A percentile compares a stretch with the other conserved stretches of the same genome.
phyloP scores from a whole-genome alignment of 37 sponge, comb jelly and placozoan species.

The Crambe crambe region DNA sequence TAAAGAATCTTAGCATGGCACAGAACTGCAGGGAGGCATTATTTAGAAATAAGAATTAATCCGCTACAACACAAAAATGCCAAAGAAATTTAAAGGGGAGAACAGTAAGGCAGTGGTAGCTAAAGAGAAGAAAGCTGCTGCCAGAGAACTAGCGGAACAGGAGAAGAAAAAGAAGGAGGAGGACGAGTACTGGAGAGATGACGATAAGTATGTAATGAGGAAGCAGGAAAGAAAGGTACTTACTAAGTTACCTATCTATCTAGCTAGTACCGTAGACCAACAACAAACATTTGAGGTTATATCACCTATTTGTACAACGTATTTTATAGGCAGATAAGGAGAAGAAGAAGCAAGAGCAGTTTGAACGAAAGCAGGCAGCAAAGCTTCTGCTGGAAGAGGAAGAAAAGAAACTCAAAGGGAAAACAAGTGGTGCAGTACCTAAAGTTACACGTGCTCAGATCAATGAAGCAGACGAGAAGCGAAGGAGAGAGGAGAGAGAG shows the following conservation, averaged over 20 bases:
- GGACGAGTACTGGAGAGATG: constrained; percentile 93
- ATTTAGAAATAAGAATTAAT: not conserved
- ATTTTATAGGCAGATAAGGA: constrained; percentile 80
- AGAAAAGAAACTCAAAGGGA: constrained; percentile 59
- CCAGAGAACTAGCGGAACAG: constrained; percentile 48
- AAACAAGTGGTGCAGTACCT: constrained; percentile 29
- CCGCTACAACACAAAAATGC: constrained; percentile 38
- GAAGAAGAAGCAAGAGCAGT: constrained; percentile 67
- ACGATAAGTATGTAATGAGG: constrained; percentile 78
- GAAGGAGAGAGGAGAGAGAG: constrained; percentile 1
- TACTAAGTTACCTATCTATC: not conserved
- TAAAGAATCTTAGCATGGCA: too few species aligned
- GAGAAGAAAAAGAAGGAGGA: constrained; percentile 68
- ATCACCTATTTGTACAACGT: too few species aligned
- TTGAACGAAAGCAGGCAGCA: constrained; percentile 64
- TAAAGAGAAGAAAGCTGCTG: constrained; percentile 66
- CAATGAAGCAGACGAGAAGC: constrained; percentile 47
- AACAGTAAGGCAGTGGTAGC: constrained; percentile 93
- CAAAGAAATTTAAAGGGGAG: constrained; percentile 84
- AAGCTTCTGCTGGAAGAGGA: constrained; percentile 75
- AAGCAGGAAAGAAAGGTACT: constrained; percentile 90
- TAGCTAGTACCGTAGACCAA: not conserved
- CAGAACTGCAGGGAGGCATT: not conserved
- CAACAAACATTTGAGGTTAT: not conserved
- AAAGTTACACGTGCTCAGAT: constrained; percentile 83